phyloP scores from a whole-genome alignment of 2,888 invertebrate genomes.

The Xanthia icteritia region DNA sequence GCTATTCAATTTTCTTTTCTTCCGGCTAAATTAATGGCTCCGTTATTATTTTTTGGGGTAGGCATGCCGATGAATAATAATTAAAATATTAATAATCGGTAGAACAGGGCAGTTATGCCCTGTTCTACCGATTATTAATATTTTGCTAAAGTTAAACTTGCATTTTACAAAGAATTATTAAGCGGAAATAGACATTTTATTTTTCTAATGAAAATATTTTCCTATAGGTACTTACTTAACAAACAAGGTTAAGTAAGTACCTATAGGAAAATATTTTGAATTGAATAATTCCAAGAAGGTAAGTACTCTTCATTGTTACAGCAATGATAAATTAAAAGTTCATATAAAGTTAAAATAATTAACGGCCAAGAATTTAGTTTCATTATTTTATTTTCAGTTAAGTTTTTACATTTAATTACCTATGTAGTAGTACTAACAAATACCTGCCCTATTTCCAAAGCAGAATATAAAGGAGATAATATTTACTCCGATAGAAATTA shows the following conservation, averaged over 20 bases:
- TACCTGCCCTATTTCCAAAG: background rate
- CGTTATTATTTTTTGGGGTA: constrained; percentile 33
- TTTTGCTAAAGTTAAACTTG: background rate
- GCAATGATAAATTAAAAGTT: background rate
- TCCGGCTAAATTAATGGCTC: constrained; percentile 44
- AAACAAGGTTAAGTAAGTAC: too few species aligned
- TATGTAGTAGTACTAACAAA: background rate
- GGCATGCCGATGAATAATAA: constrained; percentile 46
- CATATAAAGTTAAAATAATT: background rate
- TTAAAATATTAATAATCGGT: too few species aligned
- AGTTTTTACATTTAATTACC: background rate
- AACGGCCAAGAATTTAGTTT: background rate
- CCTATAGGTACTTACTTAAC: background rate
- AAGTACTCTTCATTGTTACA: background rate
- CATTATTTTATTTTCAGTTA: too few species aligned
- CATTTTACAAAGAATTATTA: background rate
- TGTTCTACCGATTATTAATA: background rate
- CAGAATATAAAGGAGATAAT: constrained; percentile 1
- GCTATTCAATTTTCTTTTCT: constrained; percentile 50
- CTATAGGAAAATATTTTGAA: too few species aligned
- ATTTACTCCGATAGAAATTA: constrained; percentile 35
- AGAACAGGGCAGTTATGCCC: too few species aligned
- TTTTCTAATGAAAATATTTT: background rate
- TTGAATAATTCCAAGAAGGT: background rate
- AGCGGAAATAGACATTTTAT: background rate